Base-by-base conservation (phyloP, 2,888 invertebrate genomes). In the Papilio elwesi region DNA sequence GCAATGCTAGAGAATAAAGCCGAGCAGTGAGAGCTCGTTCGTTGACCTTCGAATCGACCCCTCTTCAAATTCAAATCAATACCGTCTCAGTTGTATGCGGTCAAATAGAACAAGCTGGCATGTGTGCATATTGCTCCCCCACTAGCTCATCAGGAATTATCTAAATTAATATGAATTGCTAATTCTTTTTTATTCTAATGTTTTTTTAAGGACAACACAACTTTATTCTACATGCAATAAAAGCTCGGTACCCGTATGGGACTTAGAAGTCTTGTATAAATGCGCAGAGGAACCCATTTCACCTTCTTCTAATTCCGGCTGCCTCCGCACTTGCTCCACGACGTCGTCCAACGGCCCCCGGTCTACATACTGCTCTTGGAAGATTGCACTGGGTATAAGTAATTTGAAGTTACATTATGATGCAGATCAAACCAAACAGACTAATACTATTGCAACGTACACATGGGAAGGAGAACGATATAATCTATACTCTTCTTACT, bases 241-340 rank as follows among this genome's bases (percentile, higher is more conserved):
- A 70, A 38, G 43, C 48, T 16, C 15, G 70, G 38, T 70, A 89
- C 94, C 93, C 81, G 87, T 83, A 63, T 89, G 90, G 11, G 85
- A 83, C 71, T 79, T 85, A 0, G 87, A 77, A 11, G 88, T 89
- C 74, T 93, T 93, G 76, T 89, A 92, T 62, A 89, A 75, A 74
- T 88, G 87, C 10, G 87, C 90, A 1, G 91, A 86, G 2, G 90
- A 86, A 7, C 86, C 88, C 88, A 91, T 92, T 77, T 93, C 93
- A 11, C 87, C 93, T 79, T 94, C 94, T 76, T 93, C 94, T 12
- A 93, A 80, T 78, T 94, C 93, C 6, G 94, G 93, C 74, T 93
- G 94, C 0, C 93, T 90, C 26, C 92, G 85, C 0, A 91, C 82
- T 79, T 93, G 92, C 76, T 94, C 94, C 48, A 91, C 87, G 0